Evolutionary conservation across 2,113 vertebrate genomes (phyloP), one percentile per base, ranked within the genome.

Genomic region (Cebidichthys violaceus): DNA sequence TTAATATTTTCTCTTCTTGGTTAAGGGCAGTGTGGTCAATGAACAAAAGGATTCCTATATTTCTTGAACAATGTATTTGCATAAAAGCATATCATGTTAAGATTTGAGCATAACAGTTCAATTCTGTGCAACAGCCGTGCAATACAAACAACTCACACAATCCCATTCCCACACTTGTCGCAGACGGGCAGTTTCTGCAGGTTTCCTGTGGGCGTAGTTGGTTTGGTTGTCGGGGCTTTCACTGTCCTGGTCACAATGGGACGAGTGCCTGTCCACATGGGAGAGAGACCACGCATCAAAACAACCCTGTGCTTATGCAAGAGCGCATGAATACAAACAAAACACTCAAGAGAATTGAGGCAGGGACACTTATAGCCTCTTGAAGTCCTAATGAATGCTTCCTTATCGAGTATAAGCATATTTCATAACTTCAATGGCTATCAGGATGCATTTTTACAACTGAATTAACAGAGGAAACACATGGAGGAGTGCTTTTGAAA

Each of bases 151-250:
- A 97, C 98, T 95, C 94, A 99, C 98, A 99, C 92, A 62, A 99
- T 99, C 80, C 98, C 98, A 55, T 95, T 99, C 47, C 98, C 97
- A 87, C 98, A 99, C 79, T 97, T 98, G 94, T 99, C 97, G 55
- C 98, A 99, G 84, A 97, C 74, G 0, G 98, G 98, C 94, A 99
- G 96, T 88, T 96, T 99, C 90, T 97, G 98, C 24, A 94, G 93
- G 79, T 96, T 94, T 45, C 97, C 96, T n/a, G 91, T 87, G 18
- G 96, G 93, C 0, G 94, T 47, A 0, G 92, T 89, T 6, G 74
- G 86, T 89, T 97, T 99, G 6, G 96, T 96, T 5, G 94, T 93
- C 0, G 98, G 98, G 7, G 98, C 97, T 88, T 93, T 97, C 37
- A 99, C 98, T 1, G 96, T 96, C 76, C 96, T 95, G 15, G 95